Evolutionary conservation across 2,888 invertebrate genomes (phyloP).

Genomic region (Tromatobia lineatoria): DNA sequence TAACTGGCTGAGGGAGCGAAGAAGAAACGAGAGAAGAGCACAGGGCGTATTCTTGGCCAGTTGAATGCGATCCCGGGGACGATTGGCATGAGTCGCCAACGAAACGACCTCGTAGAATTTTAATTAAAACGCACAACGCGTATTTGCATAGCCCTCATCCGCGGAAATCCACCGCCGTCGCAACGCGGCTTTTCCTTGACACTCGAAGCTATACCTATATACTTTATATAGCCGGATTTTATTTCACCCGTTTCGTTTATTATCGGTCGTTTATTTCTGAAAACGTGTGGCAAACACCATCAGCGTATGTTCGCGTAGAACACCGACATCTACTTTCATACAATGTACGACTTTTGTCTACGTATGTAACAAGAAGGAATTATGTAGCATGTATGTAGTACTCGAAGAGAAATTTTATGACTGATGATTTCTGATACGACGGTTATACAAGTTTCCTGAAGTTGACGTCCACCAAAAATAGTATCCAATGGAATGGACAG

Average conservation of each 20-base stretch:
- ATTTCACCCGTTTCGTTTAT: conserved; percentile 48
- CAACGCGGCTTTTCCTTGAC: neutral
- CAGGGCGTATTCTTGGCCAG: conserved; percentile 18
- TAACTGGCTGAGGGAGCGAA: neutral
- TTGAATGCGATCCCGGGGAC: conserved; percentile 54
- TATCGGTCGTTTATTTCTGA: conserved; percentile 43
- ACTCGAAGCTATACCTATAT: neutral
- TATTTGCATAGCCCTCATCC: conserved; percentile 64
- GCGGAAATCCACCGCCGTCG: conserved; percentile 16
- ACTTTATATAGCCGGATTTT: conserved; percentile 22
- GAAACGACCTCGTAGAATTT: conserved; percentile 66
- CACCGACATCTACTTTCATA: neutral
- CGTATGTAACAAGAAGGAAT: neutral
- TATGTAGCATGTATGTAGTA: no score
- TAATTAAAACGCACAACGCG: conserved; percentile 68
- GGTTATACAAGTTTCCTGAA: neutral
- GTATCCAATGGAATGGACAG: neutral
- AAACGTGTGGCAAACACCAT: neutral
- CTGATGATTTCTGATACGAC: neutral
- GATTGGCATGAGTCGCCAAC: conserved; percentile 58
- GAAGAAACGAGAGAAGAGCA: neutral
- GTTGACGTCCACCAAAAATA: neutral
- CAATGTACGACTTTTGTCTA: neutral
- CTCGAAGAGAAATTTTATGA: neutral
- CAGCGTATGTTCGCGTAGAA: neutral